These are phyloP conservation scores for Vanessa cardui DNA, from an alignment of 2,888 invertebrate genomes.

Conservation along the genomic window DNA sequence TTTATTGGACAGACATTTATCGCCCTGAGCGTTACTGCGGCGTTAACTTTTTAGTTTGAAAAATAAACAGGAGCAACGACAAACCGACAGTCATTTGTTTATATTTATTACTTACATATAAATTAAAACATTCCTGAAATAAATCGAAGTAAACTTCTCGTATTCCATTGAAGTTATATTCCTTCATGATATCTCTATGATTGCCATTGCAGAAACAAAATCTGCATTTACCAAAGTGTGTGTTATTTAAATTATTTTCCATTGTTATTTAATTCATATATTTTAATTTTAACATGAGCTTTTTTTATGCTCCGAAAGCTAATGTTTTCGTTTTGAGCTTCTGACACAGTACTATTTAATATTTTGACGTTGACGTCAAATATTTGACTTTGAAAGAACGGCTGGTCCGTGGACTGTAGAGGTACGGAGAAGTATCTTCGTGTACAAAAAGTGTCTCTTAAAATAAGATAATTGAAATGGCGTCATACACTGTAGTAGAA, in stretches of 20 bases:
- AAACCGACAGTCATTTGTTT: no score
- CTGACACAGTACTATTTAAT: neutral
- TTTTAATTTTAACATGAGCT: neutral
- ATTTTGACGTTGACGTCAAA: conserved; percentile 4
- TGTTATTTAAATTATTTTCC: conserved; percentile 19
- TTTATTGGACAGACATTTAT: neutral
- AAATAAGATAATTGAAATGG: no score
- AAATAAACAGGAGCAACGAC: no score
- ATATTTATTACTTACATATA: conserved; percentile 57
- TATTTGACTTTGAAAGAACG: no score
- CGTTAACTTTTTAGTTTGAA: no score
- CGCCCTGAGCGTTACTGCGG: neutral
- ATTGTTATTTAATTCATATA: conserved; percentile 11
- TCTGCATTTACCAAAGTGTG: conserved; percentile 58
- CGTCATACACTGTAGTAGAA: no score
- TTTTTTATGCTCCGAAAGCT: neutral
- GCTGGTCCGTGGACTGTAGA: no score
- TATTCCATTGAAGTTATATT: conserved; percentile 54
- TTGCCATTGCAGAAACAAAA: conserved; percentile 61
- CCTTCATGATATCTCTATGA: conserved; percentile 59
- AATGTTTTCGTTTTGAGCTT: conserved; percentile 6
- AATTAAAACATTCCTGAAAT: conserved; percentile 64
- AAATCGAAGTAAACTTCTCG: conserved; percentile 63
- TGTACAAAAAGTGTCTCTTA: no score
- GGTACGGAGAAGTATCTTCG: no score